Evolutionary conservation across 2,888 invertebrate species (phyloP).

Genomic region (Cenopis cana): DNA sequence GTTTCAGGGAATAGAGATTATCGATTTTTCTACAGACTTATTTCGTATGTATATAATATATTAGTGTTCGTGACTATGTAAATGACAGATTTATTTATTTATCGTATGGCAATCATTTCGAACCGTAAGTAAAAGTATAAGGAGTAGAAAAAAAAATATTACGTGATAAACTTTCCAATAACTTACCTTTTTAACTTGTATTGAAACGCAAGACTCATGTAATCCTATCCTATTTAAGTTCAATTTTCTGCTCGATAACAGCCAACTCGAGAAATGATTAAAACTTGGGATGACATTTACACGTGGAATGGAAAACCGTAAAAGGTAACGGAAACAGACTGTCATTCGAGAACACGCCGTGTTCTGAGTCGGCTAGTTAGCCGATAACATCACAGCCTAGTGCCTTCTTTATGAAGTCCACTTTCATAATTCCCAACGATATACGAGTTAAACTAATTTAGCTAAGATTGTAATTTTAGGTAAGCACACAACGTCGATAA

Average conservation of each 20-base stretch:
- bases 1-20: too few species aligned
- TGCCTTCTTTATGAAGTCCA: conserved; percentile 73
- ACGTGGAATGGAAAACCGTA: conserved; percentile 53
- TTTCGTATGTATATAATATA: too few species aligned
- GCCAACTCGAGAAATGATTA: conserved; percentile 35
- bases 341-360: conserved; percentile 58
- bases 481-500: conserved; percentile 51
- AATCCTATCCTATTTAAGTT: not conserved
- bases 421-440: conserved; percentile 66
- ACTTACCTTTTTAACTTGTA: not conserved
- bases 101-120: too few species aligned
- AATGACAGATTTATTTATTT: too few species aligned
- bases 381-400: conserved; percentile 67
- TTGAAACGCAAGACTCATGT: conserved; percentile 5
- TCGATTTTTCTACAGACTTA: too few species aligned
- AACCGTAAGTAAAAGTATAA: too few species aligned
- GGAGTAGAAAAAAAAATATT: too few species aligned
- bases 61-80: too few species aligned
- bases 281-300: conserved; percentile 49
- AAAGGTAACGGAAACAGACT: conserved; percentile 58
- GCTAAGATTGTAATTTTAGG: conserved; percentile 58
- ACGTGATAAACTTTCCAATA: too few species aligned
- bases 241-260: conserved; percentile 36
- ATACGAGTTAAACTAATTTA: conserved; percentile 71
- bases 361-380: conserved; percentile 70